Conservation (phyloP, 2,113 vertebrate species). For the Rhagologus leucostigma region DNA sequence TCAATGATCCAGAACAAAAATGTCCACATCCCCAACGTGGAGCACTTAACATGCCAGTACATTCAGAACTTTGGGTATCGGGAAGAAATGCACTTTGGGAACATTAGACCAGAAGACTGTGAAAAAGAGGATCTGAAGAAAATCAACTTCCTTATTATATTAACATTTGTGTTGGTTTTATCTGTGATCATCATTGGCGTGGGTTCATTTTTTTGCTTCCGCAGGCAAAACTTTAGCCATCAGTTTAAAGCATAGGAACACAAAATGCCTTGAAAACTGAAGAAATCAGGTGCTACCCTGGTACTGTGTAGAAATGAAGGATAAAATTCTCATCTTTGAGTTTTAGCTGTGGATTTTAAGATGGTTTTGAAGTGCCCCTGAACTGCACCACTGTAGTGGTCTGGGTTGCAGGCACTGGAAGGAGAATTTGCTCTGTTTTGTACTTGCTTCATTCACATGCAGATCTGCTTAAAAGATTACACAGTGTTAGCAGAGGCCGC, state of each 20-base stretch:
- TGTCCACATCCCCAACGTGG: conserved; percentile 77
- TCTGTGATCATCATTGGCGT: conserved; percentile 44
- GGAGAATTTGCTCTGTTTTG: not conserved
- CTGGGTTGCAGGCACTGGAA: not conserved
- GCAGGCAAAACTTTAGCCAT: conserved; percentile 66
- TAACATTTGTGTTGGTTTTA: conserved; percentile 61
- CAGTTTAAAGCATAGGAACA: conserved; percentile 74
- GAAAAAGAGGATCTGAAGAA: conserved; percentile 68
- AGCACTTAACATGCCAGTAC: conserved; percentile 76
- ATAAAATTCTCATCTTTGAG: conserved; percentile 7
- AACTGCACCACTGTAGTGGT: too few relatives aligned
- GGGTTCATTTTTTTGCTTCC: conserved; percentile 68
- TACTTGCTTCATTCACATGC: not conserved
- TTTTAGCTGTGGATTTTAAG: conserved; percentile 23
- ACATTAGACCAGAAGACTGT: conserved; percentile 80
- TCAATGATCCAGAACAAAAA: conserved; percentile 78
- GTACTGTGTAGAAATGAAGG: conserved; percentile 12
- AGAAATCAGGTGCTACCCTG: conserved; percentile 37
- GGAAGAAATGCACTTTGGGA: conserved; percentile 72
- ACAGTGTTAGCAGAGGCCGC: not conserved
- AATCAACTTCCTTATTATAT: conserved; percentile 68
- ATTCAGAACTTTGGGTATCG: conserved; percentile 67
- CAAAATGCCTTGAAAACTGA: not conserved
- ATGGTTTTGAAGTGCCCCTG: not conserved
- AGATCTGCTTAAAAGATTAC: not conserved